Evolutionary conservation across 2,888 invertebrate genomes (phyloP), one percentile per base, ranked within the genome.

Genomic region (Thymelicus lineola): DNA sequence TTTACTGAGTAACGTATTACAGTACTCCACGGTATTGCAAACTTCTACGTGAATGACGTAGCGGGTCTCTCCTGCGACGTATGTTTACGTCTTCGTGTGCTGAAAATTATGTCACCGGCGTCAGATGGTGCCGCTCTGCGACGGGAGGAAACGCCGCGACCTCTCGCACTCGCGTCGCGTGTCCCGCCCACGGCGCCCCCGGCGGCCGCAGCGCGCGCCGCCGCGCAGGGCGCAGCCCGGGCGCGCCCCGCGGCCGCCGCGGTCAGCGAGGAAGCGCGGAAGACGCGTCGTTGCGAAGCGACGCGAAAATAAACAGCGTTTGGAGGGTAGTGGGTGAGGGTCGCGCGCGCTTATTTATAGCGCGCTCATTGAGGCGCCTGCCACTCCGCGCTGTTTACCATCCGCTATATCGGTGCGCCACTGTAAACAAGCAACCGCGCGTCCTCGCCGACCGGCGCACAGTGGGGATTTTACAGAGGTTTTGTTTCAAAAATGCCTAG

Each of bases 291-390:
- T 71, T 73, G 67, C 48, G 72, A 60, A 60, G 71, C 72, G 75
- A 67, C 79, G 76, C 78, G 74, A 75, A 79, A 80, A 82, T 80
- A 82, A 82, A 81, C 82, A 80, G 72, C 72, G 76, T 78, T 83
- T 82, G 77, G 84, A 86, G 88, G 88, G 87, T 84, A 88, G 87
- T 84, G 80, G 89, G 88, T 87, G 88, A 89, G 87, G 89, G 88
- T 86, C 89, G 82, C 73, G 72, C 72, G 73, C 68, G 76, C 71
- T 80, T 89, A 89, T 88, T 85, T 83, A 86, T 89, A 88, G 87
- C 85, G 80, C 82, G 85, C 76, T 77, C 85, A 81, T 77, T 80
- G 81, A 81, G 82, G 80, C 82, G 82, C 76, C 77, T 77, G 75
- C 76, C 74, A 76, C 72, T 73, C 72, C 75, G 75, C 75, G 74